These are phyloP conservation scores for Neodiprion virginianus DNA, from an alignment of 1,140 invertebrate genomes.

Conservation along the genomic window DNA sequence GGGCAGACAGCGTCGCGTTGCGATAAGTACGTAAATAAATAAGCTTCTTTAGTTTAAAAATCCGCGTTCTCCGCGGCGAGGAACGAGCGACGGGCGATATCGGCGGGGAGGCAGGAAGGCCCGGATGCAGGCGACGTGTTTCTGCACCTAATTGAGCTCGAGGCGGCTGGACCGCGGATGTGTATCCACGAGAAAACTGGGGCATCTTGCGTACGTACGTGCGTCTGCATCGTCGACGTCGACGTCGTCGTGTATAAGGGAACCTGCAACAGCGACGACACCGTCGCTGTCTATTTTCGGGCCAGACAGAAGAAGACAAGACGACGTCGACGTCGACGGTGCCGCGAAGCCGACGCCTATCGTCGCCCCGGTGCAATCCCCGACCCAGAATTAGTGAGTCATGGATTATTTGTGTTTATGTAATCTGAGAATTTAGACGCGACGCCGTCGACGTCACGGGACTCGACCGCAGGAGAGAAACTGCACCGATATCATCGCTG, in stretches of 20 bases:
- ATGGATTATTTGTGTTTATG: slow-evolving; percentile 41
- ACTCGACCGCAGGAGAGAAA: neutral
- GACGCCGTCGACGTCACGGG: slow-evolving; percentile 13
- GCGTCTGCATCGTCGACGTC: neutral
- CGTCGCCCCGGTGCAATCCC: slow-evolving; percentile 21
- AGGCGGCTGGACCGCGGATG: neutral
- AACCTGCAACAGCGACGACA: neutral
- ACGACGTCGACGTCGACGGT: neutral
- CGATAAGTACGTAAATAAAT: no score
- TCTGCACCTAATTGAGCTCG: slow-evolving; percentile 1
- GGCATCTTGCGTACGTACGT: neutral
- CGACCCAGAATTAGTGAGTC: slow-evolving; percentile 39
- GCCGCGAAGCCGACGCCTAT: neutral
- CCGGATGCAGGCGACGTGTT: neutral
- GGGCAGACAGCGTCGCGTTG: no score
- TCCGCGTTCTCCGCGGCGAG: no score
- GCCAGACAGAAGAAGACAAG: slow-evolving; percentile 16
- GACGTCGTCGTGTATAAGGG: neutral
- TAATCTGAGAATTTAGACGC: slow-evolving; percentile 38
- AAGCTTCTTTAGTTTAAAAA: no score
- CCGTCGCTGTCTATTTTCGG: slow-evolving; percentile 22
- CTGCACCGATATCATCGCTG: neutral
- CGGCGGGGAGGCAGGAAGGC: no score
- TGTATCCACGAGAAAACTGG: neutral
- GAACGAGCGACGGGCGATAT: no score